Conservation (phyloP, 2,113 vertebrate genomes). For the Tachuris rubrigastra region DNA sequence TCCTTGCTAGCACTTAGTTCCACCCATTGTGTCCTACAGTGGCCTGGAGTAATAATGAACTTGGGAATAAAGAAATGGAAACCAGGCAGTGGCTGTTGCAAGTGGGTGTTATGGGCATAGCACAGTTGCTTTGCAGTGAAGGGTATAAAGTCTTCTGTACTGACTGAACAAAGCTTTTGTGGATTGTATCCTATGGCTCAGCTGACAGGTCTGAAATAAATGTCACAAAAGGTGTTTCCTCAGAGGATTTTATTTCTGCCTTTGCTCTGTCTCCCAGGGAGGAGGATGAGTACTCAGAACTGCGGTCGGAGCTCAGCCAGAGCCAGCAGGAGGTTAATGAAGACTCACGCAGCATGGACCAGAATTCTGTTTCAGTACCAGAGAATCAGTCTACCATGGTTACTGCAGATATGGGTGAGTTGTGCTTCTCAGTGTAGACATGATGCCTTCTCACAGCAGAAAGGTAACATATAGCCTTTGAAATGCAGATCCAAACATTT, state of each 20-base stretch:
- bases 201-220: background rate
- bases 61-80: background rate
- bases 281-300: conserved; percentile 86
- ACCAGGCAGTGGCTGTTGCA: background rate
- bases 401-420: conserved; percentile 85
- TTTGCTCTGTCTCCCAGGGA: conserved; percentile 72
- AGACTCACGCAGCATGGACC: conserved; percentile 82
- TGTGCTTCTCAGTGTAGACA: background rate
- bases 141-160: background rate
- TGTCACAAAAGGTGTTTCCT: background rate
- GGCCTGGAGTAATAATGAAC: background rate
- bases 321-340: conserved; percentile 85
- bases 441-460: background rate
- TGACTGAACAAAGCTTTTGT: background rate
- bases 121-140: background rate
- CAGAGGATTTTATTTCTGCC: background rate
- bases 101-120: accelerated
- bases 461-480: background rate
- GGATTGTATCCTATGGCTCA: background rate
- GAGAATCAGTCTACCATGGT: conserved; percentile 88
- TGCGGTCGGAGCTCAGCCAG: conserved; percentile 85
- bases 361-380: conserved; percentile 82
- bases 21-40: background rate
- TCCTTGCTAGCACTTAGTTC: background rate
- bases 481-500: background rate